phyloP scores from a whole-genome alignment of 2,113 vertebrate species.

The Caracal caracal region DNA sequence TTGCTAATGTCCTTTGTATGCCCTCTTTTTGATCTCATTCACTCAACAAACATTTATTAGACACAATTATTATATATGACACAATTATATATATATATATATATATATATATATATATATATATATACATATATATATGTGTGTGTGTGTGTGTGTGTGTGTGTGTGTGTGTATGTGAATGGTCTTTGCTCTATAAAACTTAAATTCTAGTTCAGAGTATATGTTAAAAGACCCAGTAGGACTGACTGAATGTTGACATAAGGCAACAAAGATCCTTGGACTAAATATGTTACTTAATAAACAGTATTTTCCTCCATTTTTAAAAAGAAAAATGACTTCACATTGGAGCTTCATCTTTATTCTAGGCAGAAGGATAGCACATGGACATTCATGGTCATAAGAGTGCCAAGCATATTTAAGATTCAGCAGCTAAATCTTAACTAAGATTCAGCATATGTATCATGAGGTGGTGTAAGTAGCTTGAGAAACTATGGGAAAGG shows the following conservation, averaged over 20 bases:
- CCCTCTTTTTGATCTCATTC: neutral
- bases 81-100: no score
- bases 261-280: neutral
- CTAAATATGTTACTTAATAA: neutral
- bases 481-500: neutral
- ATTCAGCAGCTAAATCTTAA: neutral
- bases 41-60: neutral
- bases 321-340: neutral
- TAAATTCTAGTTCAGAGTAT: neutral
- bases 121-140: rapidly evolving
- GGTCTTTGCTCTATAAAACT: neutral
- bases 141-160: neutral
- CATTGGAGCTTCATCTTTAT: neutral
- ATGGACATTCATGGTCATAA: neutral
- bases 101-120: no score
- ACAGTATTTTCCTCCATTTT: neutral
- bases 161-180: neutral
- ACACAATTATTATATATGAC: no score
- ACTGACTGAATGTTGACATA: neutral
- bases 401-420: neutral
- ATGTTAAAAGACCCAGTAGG: neutral
- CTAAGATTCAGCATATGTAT: neutral
- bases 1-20: neutral
- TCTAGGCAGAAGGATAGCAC: neutral
- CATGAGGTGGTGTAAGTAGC: neutral